Base-by-base conservation (phyloP, 1,140 invertebrate species). In the Mya arenaria region DNA sequence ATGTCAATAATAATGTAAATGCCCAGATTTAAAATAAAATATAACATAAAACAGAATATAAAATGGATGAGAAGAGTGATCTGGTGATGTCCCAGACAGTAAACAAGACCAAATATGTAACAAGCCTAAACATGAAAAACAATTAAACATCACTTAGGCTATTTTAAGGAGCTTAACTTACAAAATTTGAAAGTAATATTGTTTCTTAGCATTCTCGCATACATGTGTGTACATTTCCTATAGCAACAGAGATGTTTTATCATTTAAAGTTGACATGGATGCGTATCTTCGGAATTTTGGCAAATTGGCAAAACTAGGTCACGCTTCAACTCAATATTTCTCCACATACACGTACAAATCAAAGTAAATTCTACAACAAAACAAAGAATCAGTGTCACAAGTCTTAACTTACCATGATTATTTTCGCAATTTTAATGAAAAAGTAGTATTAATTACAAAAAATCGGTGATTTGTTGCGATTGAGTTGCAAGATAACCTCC, bases 241-340 rank as follows among this genome's bases (percentile, higher is more conserved):
- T 48, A 23, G 13, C 58, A 34, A 23, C 48, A n/a, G 48, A 52
- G 25, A 3, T 52, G 17, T 1, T 52, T 52, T 52, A 52, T 52
- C 17, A n/a, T n/a, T 17, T 52, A 63, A 32, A 28, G 58, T 75
- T 63, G 58, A 36, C 52, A 63, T 63, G 73, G 56, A 41, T 44
- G 73, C 73, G 73, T 75, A 56, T 60, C 56, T 23, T 25, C n/a
- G 55, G 55, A 63, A 63, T 75, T 75, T 75, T 48, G 73, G 56
- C 73, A 75, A 75, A 62, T 63, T 25, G 37, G 55, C 73, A n/a
- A 75, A 75, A 63, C 55, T 75, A 75, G 73, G 73, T 75, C 73
- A 75, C 13, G 17, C 19, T 25, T 36, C 25, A 41, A 63, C 41
- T 32, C 3, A 17, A 25, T 19, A 63, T 34, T 44, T 30, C 36